Conservation (phyloP, 1,140 invertebrate species). For the Wiebesia pumilae region DNA sequence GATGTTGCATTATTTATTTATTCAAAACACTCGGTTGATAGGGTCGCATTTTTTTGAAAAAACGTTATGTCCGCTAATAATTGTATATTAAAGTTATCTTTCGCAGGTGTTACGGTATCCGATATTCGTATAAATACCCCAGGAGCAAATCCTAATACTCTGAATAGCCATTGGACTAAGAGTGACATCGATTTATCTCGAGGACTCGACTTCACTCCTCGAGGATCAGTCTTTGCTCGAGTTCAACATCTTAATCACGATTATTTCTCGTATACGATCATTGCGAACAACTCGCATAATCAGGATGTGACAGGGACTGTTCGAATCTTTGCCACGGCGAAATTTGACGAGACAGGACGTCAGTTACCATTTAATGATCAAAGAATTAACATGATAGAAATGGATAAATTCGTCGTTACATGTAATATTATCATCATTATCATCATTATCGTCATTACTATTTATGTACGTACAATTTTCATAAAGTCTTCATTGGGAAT, state of each 20-base stretch:
- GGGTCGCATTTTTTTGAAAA: too few relatives aligned
- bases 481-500: too few relatives aligned
- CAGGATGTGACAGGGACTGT: constrained; percentile 79
- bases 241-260: constrained; percentile 86
- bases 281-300: constrained; percentile 79
- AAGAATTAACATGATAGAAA: constrained; percentile 82
- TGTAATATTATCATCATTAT: constrained; percentile 21
- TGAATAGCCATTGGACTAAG: constrained; percentile 83
- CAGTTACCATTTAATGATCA: constrained; percentile 80
- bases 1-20: too few relatives aligned
- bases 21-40: too few relatives aligned
- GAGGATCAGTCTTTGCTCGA: constrained; percentile 81
- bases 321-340: constrained; percentile 86
- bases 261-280: constrained; percentile 79
- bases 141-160: constrained; percentile 38
- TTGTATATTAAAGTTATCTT: constrained; percentile 76
- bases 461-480: too few relatives aligned
- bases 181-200: constrained; percentile 84
- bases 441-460: too few relatives aligned
- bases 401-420: constrained; percentile 77
- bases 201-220: constrained; percentile 85
- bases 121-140: constrained; percentile 75
- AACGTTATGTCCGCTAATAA: background rate
- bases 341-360: constrained; percentile 80
- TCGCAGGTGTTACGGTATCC: constrained; percentile 78